Evolutionary conservation across 1,140 invertebrate genomes (phyloP), one percentile per base, ranked within the genome.

Genomic region (Thalassaphorura encarpata): DNA sequence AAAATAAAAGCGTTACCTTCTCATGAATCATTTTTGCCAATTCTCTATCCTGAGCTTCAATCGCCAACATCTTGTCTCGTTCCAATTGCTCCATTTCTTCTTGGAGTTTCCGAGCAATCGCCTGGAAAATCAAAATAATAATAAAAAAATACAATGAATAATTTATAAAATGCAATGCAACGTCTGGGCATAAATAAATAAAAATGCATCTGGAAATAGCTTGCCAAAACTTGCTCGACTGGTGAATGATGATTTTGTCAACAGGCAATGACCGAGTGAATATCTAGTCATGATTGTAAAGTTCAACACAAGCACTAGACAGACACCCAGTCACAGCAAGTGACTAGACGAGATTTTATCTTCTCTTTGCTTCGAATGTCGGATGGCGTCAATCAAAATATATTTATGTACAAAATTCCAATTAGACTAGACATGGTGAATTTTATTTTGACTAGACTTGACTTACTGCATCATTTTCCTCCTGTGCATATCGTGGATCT

Each of bases 41-140:
- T 71, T 94, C 87, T 45, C 87, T 81, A 70, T 96, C 91, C 69
- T 94, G 89, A 3, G 85, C 85, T 73, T 96, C 90, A 48, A 94
- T 89, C 8, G 88, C 87, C 56, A 83, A 69, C 61, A 85, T 77
- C 66, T 82, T 78, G 71, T 90, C 85, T 27, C 76, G 65, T 63
- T 87, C 77, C 24, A 81, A 68, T 64, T 60, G 81, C 74, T 21
- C 77, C 75, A 60, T 78, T 53, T 79, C 73, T 63, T 81, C 75
- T 72, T 84, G 83, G 8, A 85, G 64, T 45, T 78, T 72, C 59
- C 71, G 73, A 3, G 83, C 83, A 31, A 85, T 64, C 71, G 83
- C 82, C 81, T 83, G 58, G 58, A 49, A 43, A 54, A 54, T 40
- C 21, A 42, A 52, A 52, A 43, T 39, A 48, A 26, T 23, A 8